Evolutionary conservation across 23 tunicate genomes (phyloP).

Genomic region (Halocynthia roretzi): DNA sequence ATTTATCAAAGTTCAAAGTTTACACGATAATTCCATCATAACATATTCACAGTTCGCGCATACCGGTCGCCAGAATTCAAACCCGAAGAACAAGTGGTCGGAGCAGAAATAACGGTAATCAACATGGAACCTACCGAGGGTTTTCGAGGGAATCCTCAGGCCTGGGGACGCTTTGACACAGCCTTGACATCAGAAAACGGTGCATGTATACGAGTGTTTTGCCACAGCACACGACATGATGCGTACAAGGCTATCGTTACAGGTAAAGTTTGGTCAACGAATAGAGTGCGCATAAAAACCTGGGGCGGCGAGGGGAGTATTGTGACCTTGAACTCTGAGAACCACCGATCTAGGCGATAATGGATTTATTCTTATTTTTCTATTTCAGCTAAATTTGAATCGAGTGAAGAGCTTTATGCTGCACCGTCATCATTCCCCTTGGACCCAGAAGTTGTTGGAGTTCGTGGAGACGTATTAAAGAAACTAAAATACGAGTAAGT

Average conservation of each 20-base stretch:
- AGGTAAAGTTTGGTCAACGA: slow-evolving; percentile 14
- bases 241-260: slow-evolving; percentile 46
- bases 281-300: neutral
- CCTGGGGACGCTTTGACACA: slow-evolving; percentile 53
- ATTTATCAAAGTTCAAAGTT: neutral
- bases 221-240: slow-evolving; percentile 32
- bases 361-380: neutral
- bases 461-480: neutral
- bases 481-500: neutral
- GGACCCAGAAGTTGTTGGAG: neutral
- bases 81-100: slow-evolving; percentile 53
- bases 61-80: slow-evolving; percentile 33
- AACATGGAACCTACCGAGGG: slow-evolving; percentile 25
- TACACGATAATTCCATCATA: neutral
- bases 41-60: slow-evolving; percentile 45
- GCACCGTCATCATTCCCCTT: neutral
- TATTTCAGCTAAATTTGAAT: neutral
- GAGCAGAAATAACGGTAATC: slow-evolving; percentile 33
- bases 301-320: neutral
- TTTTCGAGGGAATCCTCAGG: neutral
- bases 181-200: slow-evolving; percentile 58
- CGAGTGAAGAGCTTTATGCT: slow-evolving; percentile 3
- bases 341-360: neutral
- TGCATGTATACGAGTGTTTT: slow-evolving; percentile 58
- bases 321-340: neutral